These are phyloP conservation scores for Apolygus lucorum DNA, from an alignment of 1,140 invertebrate genomes.

Conservation along the genomic window DNA sequence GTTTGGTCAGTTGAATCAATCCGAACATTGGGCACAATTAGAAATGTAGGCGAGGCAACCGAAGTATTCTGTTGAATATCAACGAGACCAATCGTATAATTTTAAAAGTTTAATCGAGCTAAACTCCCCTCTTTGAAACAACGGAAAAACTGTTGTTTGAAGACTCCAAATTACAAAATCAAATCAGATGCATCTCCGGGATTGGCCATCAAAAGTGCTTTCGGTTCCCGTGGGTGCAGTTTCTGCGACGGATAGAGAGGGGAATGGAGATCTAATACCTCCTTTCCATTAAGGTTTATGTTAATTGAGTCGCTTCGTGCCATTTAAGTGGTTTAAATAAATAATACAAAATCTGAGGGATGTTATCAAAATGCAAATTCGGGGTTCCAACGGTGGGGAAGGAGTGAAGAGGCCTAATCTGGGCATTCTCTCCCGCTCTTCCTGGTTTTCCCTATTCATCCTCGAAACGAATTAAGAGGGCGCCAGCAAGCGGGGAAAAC, in stretches of 20 bases:
- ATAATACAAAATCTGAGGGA: slow-evolving; percentile 15
- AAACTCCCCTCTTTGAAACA: neutral
- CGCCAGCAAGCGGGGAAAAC: neutral
- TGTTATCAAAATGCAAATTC: slow-evolving; percentile 17
- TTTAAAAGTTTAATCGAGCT: neutral
- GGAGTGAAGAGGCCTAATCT: slow-evolving; percentile 8
- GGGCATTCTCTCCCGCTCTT: slow-evolving; percentile 13
- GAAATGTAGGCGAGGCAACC: no score
- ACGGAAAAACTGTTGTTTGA: neutral
- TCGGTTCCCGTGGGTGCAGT: neutral
- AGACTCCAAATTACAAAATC: neutral
- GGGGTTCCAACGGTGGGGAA: neutral
- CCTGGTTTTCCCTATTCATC: neutral
- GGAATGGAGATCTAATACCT: neutral
- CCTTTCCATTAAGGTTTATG: slow-evolving; percentile 10
- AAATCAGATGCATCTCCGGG: neutral
- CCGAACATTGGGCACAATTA: no score
- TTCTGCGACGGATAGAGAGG: neutral
- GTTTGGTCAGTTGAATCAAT: no score
- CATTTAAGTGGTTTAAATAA: slow-evolving; percentile 15
- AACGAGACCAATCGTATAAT: neutral
- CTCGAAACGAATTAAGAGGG: neutral
- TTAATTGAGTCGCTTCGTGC: slow-evolving; percentile 8
- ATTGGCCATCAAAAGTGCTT: neutral
- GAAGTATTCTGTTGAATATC: neutral